Evolutionary conservation across 2,888 invertebrate species (phyloP).

Genomic region (Cordilura impudica): DNA sequence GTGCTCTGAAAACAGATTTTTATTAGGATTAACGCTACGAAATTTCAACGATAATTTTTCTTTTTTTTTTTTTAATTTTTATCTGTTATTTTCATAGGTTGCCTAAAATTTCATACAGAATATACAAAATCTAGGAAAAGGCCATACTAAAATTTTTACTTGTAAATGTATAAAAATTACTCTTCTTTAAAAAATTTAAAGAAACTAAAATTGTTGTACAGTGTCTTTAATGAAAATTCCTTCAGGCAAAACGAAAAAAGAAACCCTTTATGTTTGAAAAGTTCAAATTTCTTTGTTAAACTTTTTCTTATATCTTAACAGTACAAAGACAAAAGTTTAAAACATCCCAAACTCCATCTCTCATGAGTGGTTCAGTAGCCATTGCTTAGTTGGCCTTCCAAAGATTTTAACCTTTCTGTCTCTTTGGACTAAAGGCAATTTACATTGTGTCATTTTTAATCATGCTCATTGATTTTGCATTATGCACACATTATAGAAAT

Average conservation of each 20-base stretch:
- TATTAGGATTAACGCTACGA: no score
- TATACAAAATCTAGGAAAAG: no score
- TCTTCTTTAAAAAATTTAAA: no score
- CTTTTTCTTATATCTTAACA: background rate
- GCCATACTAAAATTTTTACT: no score
- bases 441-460: slow-evolving; percentile 11
- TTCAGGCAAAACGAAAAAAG: background rate
- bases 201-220: background rate
- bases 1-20: no score
- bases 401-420: background rate
- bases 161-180: no score
- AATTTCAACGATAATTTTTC: no score
- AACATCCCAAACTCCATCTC: background rate
- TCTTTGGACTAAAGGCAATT: background rate
- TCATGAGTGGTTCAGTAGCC: background rate
- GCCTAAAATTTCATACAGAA: no score
- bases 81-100: no score
- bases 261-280: background rate
- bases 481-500: background rate
- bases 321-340: background rate
- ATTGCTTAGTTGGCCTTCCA: background rate
- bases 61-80: no score
- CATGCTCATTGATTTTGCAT: background rate
- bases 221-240: no score
- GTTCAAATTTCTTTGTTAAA: background rate